These are phyloP conservation scores for Craniophora ligustri DNA, from an alignment of 2,888 invertebrate species.

Conservation along the genomic window DNA sequence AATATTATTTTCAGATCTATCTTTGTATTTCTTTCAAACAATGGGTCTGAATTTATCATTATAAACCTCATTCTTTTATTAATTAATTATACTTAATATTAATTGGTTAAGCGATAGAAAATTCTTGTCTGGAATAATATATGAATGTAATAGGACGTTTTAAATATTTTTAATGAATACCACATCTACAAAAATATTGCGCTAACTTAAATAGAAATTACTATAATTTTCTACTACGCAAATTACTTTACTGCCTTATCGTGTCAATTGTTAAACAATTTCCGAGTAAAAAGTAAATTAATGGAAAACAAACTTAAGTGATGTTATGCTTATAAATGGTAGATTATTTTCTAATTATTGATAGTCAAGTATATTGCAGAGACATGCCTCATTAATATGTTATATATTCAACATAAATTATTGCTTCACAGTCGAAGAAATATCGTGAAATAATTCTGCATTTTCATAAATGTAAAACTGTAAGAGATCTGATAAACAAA, in stretches of 20 bases:
- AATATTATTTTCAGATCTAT: background rate
- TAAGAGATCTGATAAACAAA: too few relatives aligned
- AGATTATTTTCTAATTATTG: conserved; percentile 7
- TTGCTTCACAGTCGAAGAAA: background rate
- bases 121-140: too few relatives aligned
- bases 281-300: too few relatives aligned
- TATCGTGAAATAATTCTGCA: background rate
- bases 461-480: too few relatives aligned
- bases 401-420: background rate
- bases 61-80: too few relatives aligned
- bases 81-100: too few relatives aligned
- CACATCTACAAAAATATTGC: too few relatives aligned
- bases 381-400: background rate
- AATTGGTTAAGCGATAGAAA: too few relatives aligned
- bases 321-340: background rate
- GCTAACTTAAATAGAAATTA: background rate
- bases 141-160: too few relatives aligned
- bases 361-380: background rate
- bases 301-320: conserved; percentile 1
- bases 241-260: too few relatives aligned
- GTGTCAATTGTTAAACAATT: too few relatives aligned
- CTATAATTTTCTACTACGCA: background rate
- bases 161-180: too few relatives aligned
- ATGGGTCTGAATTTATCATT: background rate
- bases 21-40: background rate